A percentile compares a stretch with the other conserved stretches of the same genome.
These are phyloP conservation scores for Numenius arquata DNA, from an alignment of 2,113 vertebrate genomes.

Conservation along the genomic window DNA sequence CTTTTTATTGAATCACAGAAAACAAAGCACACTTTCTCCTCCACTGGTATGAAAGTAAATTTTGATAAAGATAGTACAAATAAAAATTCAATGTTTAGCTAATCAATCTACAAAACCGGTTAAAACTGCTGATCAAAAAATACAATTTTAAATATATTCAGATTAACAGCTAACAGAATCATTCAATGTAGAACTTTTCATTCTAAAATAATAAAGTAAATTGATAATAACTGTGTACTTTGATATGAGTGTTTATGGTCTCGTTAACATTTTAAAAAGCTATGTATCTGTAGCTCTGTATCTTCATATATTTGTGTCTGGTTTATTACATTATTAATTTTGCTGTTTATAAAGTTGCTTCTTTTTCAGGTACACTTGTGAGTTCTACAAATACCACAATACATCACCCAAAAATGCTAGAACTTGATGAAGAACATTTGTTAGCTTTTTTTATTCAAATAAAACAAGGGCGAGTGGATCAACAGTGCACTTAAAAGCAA, in stretches of 20 bases:
- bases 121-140: background rate
- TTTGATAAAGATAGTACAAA: background rate
- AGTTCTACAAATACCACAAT: background rate
- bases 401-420: background rate
- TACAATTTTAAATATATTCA: background rate
- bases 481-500: background rate
- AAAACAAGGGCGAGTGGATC: background rate
- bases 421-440: background rate
- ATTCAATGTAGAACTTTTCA: background rate
- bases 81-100: background rate
- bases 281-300: background rate
- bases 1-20: background rate
- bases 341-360: background rate
- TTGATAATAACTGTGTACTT: background rate
- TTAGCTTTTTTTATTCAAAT: background rate
- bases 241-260: background rate
- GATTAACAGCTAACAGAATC: background rate
- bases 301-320: background rate
- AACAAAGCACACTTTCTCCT: background rate
- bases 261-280: background rate
- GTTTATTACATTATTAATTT: background rate
- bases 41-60: background rate
- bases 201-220: background rate
- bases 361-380: background rate
- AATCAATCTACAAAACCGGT: background rate